Evolutionary conservation across 1,140 invertebrate species (phyloP).

Genomic region (Drosophila oshimai): DNA sequence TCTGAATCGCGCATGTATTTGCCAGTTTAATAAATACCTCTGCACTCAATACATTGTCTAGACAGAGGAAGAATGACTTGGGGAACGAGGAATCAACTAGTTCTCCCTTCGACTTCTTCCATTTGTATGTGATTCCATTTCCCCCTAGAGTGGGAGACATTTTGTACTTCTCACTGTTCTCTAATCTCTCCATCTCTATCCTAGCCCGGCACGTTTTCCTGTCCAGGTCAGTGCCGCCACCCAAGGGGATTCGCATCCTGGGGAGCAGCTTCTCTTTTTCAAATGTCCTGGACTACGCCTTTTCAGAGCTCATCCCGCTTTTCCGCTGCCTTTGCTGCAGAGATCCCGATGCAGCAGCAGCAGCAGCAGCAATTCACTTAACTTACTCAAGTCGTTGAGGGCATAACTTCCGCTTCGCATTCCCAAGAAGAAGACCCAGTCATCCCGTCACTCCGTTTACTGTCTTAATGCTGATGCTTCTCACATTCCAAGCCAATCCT

Average conservation of each 20-base stretch:
- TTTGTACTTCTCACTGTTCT: conserved; percentile 17
- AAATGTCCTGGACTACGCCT: conserved; percentile 4
- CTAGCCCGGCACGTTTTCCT: conserved; percentile 8
- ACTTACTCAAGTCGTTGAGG: conserved; percentile 78
- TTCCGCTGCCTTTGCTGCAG: conserved; percentile 31
- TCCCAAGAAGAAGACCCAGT: conserved; percentile 1
- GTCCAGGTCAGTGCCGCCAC: conserved; percentile 34
- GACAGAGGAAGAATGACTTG: not conserved
- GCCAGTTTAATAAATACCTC: conserved; percentile 52
- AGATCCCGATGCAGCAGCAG: conserved; percentile 39
- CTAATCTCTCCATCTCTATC: conserved; percentile 44
- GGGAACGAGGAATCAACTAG: conserved; percentile 4
- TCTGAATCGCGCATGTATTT: not conserved
- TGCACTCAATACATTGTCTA: conserved; percentile 1
- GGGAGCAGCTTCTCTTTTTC: not conserved
- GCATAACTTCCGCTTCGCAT: conserved; percentile 69
- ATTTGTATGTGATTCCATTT: conserved; percentile 36
- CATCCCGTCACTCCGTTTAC: conserved; percentile 35
- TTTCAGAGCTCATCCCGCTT: conserved; percentile 34
- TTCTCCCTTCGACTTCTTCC: conserved; percentile 31
- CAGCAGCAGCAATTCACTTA: conserved; percentile 69
- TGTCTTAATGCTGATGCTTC: conserved; percentile 73
- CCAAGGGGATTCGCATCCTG: conserved; percentile 10
- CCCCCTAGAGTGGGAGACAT: not conserved
- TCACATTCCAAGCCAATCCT: conserved; percentile 63